phyloP scores from a whole-genome alignment of 2,797 vertebrate species.

The Phoebastria nigripes region DNA sequence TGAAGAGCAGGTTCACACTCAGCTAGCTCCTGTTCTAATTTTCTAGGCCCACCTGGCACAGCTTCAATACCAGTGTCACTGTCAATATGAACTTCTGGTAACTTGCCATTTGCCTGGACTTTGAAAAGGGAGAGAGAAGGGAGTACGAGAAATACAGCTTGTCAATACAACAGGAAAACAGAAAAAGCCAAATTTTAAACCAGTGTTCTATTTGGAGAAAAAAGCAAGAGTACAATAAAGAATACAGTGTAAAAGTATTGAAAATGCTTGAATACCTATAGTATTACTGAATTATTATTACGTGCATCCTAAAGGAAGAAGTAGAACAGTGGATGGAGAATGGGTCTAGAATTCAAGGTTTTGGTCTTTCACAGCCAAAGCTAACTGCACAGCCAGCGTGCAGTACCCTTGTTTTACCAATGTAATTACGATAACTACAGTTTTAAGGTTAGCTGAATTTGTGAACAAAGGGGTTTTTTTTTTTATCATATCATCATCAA shows the following conservation, averaged over 20 bases:
- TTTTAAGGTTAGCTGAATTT: background rate
- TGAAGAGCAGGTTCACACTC: background rate
- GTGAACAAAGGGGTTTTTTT: background rate
- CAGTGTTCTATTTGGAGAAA: background rate
- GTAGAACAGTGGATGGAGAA: background rate
- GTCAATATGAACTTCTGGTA: background rate
- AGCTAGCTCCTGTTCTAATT: background rate
- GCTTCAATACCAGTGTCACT: background rate
- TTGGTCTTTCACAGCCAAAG: background rate
- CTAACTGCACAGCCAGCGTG: background rate
- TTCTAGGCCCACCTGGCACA: background rate
- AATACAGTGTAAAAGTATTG: background rate
- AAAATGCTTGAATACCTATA: background rate
- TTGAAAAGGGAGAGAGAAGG: background rate
- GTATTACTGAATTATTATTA: background rate
- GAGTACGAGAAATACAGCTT: background rate
- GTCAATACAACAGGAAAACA: background rate
- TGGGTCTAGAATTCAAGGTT: background rate
- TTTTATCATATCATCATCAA: background rate
- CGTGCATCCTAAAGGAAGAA: background rate
- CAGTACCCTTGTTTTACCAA: background rate
- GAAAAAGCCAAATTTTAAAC: background rate
- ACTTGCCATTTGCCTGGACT: background rate
- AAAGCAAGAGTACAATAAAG: background rate
- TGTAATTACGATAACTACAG: fast-evolving